Conservation (phyloP, 2,113 vertebrate species). For the Caracal caracal region DNA sequence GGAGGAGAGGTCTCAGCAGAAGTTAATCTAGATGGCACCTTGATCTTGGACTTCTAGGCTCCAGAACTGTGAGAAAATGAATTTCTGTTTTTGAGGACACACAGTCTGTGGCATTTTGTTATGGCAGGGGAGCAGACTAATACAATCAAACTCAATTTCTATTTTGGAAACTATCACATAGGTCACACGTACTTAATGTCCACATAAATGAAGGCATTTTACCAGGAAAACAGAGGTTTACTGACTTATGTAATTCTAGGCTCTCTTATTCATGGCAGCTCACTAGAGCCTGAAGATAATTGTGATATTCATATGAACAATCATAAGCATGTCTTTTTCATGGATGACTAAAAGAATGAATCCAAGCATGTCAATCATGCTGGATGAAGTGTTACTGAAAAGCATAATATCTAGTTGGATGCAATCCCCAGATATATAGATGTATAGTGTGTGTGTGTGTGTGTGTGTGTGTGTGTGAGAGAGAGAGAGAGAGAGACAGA, state of each 20-base stretch:
- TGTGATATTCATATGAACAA: not conserved
- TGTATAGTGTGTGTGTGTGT: not conserved
- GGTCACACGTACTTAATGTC: not conserved
- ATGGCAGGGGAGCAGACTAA: not conserved
- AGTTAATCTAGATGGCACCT: not conserved
- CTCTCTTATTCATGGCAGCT: not conserved
- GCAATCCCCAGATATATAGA: not conserved
- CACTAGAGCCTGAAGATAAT: not conserved
- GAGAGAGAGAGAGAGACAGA: not conserved
- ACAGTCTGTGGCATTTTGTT: not conserved
- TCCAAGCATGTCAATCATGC: not conserved
- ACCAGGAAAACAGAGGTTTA: not conserved
- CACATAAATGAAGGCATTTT: not conserved
- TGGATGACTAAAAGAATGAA: not conserved
- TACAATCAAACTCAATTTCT: not conserved
- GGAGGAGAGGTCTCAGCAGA: not conserved
- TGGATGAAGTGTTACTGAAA: not conserved
- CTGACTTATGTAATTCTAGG: not conserved
- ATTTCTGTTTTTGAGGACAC: not conserved
- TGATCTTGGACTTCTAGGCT: not conserved
- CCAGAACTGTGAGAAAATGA: not conserved
- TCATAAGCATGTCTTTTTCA: not conserved
- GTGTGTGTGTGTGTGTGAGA: no score
- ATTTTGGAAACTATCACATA: not conserved
- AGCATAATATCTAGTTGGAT: fast-evolving